Conservation (phyloP, 1,140 invertebrate species). For the Sarcophaga bullata region DNA sequence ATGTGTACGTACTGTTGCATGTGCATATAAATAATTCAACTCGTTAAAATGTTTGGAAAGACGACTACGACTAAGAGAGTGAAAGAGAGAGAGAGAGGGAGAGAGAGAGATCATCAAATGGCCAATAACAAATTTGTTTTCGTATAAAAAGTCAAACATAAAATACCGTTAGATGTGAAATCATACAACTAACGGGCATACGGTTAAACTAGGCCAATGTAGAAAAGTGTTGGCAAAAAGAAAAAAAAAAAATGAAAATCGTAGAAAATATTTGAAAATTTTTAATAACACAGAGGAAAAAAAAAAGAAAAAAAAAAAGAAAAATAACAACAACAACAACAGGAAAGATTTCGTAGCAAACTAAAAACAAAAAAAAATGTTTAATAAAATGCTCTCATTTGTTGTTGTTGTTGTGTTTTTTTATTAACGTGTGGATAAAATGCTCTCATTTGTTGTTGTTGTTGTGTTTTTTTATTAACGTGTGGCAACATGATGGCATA, state of each 20-base stretch:
- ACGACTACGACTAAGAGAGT: conserved; percentile 9
- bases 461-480: conserved; percentile 9
- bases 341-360: conserved; percentile 8
- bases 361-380: background rate
- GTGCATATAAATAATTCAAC: conserved; percentile 34
- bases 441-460: background rate
- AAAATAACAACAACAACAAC: background rate
- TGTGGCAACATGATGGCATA: background rate
- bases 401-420: background rate
- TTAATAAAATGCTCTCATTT: conserved; percentile 14
- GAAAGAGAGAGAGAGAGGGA: background rate
- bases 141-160: background rate
- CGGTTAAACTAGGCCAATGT: conserved; percentile 29
- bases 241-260: background rate
- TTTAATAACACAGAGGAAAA: background rate
- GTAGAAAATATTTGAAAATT: conserved; percentile 35
- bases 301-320: background rate
- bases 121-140: background rate
- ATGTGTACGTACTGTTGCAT: background rate
- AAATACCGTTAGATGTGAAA: conserved; percentile 39
- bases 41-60: conserved; percentile 21
- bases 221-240: background rate
- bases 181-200: conserved; percentile 1
- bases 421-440: conserved; percentile 27
- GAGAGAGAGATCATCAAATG: background rate